Base-by-base conservation (phyloP, 2,888 invertebrate genomes). In the Ophion costatus region DNA sequence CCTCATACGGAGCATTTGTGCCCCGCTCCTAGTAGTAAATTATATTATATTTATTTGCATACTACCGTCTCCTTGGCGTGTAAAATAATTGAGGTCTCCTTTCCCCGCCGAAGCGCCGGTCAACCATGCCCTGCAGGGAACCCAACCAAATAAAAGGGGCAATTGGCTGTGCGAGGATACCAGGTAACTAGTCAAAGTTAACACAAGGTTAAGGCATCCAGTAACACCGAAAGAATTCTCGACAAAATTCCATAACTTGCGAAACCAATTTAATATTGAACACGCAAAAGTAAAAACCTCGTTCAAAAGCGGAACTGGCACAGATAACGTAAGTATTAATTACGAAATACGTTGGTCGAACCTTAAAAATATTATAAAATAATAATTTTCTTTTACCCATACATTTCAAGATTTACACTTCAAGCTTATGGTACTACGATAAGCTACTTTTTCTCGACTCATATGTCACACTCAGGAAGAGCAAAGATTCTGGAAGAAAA, bases 201-300 rank as follows among this genome's bases (percentile, higher is more conserved):
- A n/a, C n/a, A n/a, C n/a, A n/a, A 71, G 20, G 71, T 33, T 71
- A 71, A 56, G 71, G 56, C 71, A n/a, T 29, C 1, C 57, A 11
- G 57, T 71, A 33, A 71, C 57, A 4, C 33, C 71, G 22, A 71
- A 71, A 71, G 71, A 71, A 57, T 71, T 33, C 57, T 57, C 57
- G 29, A 71, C 29, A 17, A 71, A 71, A 71, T 71, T 71, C 11
- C 71, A 71, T 22, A 71, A 71, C 57, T 71, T 71, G 57, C 29
- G 71, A 71, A 71, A 71, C 33, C 33, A 71, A 57, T 71, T 71
- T 29, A 71, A 71, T 29, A 71, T 71, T 57, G 71, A 71, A 22
- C 71, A 71, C 33, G n/a, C 71, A 56, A 71, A 71, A 71, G 56
- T 71, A 9, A 56, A n/a, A 71, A 57, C 71, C 56, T 71, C 71